Evolutionary conservation across 2,797 vertebrate species (phyloP), one percentile per base, ranked within the genome.

Genomic region (Orestias chungarensis): DNA sequence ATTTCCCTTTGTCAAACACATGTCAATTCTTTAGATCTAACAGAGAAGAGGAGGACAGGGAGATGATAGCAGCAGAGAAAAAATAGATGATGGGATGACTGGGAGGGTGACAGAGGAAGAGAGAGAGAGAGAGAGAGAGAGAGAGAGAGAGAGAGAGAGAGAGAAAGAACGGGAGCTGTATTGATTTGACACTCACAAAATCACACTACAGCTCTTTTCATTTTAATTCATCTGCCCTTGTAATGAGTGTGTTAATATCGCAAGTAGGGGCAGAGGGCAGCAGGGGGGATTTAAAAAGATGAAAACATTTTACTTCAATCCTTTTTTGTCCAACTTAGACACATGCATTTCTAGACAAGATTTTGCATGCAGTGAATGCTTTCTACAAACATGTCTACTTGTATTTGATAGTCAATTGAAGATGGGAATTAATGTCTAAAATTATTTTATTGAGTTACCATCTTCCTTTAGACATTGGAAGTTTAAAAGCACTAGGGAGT

Each of bases 211-310:
- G 87, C 87, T 91, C 90, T 91, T 86, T 93, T 93, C 91, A 93
- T 93, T 93, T 93, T 88, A 90, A 92, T 93, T 93, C 91, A 92
- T 92, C 89, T 88, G 87, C 86, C 87, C 86, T 92, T 92, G 89
- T 93, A 93, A 94, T 92, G 83, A 88, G 76, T 81, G 79, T 91
- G 89, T 93, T 94, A 92, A 93, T 93, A 89, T 89, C 89, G 85
- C 87, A 90, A 86, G 85, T 79, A 78, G 74, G 81, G 81, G 74
- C 71, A 86, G 86, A 87, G 83, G 83, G 87, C 84, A 86, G 78
- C 79, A 78, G 68, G 79, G 75, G n/a, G 82, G 85, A 84, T 88
- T 88, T 82, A 85, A 83, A 72, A 81, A 85, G 89, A 92, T 90
- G 84, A 89, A 81, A 83, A 73, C 78, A 75, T 91, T 94, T 94